phyloP scores from a whole-genome alignment of 2,797 vertebrate genomes.

The Hippoglossus hippoglossus region DNA sequence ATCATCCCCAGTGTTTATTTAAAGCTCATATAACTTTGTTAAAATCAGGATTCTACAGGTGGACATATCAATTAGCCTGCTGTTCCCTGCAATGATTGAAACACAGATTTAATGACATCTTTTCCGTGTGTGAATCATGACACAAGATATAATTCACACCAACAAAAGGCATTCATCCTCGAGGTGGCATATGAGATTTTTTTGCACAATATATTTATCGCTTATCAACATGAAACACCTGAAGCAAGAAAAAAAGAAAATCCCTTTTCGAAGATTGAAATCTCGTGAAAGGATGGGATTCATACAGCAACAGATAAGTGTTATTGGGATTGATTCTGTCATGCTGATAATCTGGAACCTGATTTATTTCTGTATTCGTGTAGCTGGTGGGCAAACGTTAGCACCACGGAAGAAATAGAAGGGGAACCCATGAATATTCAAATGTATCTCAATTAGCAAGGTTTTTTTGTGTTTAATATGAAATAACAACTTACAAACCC shows the following conservation, averaged over 20 bases:
- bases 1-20: background rate
- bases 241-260: conserved; percentile 6
- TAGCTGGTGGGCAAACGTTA: background rate
- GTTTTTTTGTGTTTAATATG: no score
- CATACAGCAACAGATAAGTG: conserved; percentile 3
- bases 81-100: background rate
- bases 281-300: conserved; percentile 5
- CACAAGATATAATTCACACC: background rate
- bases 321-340: conserved; percentile 4
- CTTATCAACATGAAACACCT: conserved; percentile 27
- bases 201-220: background rate
- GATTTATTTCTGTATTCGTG: background rate
- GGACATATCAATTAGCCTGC: background rate
- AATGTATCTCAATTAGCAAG: no score
- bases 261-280: conserved; percentile 26
- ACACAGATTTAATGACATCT: background rate
- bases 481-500: no score
- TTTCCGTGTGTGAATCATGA: background rate
- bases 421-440: no score
- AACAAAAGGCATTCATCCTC: conserved; percentile 1
- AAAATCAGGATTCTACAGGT: background rate
- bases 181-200: background rate
- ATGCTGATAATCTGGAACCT: conserved; percentile 6
- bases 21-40: background rate
- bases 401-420: background rate